phyloP scores from a whole-genome alignment of 2,888 invertebrate species.

The Stenodema calcarata region DNA sequence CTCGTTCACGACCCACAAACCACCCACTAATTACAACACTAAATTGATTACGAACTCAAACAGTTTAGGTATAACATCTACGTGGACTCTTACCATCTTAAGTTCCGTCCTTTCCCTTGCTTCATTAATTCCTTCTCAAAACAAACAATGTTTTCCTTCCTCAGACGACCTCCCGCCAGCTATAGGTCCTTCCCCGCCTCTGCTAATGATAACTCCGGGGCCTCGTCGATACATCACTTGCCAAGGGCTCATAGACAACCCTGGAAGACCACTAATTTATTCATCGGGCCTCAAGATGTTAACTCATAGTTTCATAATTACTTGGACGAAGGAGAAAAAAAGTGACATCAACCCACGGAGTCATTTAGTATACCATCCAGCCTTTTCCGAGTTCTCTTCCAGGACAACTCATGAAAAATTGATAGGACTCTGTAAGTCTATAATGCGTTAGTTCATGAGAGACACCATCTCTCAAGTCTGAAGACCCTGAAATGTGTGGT shows the following conservation, averaged over 20 bases:
- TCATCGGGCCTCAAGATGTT: background rate
- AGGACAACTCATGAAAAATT: background rate
- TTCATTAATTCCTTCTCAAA: background rate
- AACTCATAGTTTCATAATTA: slow-evolving; percentile 1
- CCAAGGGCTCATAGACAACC: background rate
- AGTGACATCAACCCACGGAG: background rate
- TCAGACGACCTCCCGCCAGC: background rate
- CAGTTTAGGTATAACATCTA: background rate
- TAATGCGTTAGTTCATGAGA: too few relatives aligned
- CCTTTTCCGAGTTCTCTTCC: background rate
- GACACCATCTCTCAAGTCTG: too few relatives aligned
- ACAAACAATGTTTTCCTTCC: slow-evolving; percentile 24
- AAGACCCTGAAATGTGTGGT: too few relatives aligned
- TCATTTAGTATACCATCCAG: background rate
- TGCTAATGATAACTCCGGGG: background rate
- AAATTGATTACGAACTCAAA: slow-evolving; percentile 25
- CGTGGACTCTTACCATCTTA: background rate
- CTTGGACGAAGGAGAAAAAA: background rate
- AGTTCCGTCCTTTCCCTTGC: background rate
- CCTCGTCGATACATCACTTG: slow-evolving; percentile 15
- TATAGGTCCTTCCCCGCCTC: background rate
- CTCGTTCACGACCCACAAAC: slow-evolving; percentile 16
- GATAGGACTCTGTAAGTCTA: background rate
- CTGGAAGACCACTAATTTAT: background rate
- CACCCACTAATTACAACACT: slow-evolving; percentile 6